Evolutionary conservation across 1,140 invertebrate genomes (phyloP).

Genomic region (Cepaea nemoralis): DNA sequence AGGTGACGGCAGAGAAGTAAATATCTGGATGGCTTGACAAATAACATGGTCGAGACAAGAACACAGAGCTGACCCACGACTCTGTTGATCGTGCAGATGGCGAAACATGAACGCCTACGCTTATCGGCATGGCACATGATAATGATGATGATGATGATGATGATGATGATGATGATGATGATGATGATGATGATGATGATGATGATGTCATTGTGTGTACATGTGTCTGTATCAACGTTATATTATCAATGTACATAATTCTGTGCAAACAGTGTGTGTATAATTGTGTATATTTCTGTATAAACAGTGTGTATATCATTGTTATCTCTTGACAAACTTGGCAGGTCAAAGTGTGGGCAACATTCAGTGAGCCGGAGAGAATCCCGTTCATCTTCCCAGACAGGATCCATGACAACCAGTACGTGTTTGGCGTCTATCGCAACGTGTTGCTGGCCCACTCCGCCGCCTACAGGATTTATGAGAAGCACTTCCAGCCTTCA

Average conservation of each 20-base stretch:
- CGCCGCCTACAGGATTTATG: slow-evolving; percentile 51
- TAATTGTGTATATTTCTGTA: background rate
- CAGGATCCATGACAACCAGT: slow-evolving; percentile 15
- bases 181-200: too few species aligned
- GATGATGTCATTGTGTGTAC: background rate
- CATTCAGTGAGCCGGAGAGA: slow-evolving; percentile 68
- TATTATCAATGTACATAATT: too few species aligned
- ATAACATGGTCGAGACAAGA: too few species aligned
- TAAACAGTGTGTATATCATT: background rate
- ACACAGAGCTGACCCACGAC: too few species aligned
- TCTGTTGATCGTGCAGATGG: too few species aligned
- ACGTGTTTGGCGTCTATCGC: slow-evolving; percentile 50
- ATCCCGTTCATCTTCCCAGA: slow-evolving; percentile 47
- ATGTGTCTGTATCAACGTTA: background rate
- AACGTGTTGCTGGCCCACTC: slow-evolving; percentile 65
- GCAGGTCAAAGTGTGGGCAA: slow-evolving; percentile 70
- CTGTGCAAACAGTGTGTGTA: background rate
- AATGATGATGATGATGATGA: too few species aligned
- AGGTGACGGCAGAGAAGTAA: slow-evolving; percentile 69
- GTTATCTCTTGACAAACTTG: background rate
- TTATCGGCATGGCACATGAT: too few species aligned
- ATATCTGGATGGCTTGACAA: too few species aligned
- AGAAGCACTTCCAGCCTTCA: slow-evolving; percentile 42
- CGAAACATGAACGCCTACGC: too few species aligned
- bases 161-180: too few species aligned